Percentiles rank a stretch among this genome's conserved stretches.
These are phyloP conservation scores for Adineta ricciae DNA, from an alignment of 2,888 invertebrate genomes.

Conservation along the genomic window DNA sequence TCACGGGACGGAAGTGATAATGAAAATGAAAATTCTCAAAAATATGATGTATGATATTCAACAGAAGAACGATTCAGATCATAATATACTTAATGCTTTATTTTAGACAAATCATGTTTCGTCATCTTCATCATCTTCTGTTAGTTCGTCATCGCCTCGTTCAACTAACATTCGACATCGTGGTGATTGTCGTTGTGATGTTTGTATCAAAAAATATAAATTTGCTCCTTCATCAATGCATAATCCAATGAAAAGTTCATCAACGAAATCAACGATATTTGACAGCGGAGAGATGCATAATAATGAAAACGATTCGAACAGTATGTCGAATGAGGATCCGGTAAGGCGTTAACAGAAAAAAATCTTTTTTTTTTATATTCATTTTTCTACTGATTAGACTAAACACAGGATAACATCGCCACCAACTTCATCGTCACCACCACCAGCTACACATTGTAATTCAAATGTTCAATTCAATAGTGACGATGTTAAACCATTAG, in stretches of 20 bases:
- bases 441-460: not conserved
- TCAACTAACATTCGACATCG: slow-evolving; percentile 26
- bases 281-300: not conserved
- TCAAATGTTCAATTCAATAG: not conserved
- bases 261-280: not conserved
- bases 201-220: slow-evolving; percentile 33
- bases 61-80: too few species aligned
- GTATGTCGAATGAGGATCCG: not conserved
- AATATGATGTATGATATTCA: not conserved
- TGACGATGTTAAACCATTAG: not conserved
- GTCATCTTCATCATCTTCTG: not conserved
- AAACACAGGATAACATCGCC: not conserved
- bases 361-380: not conserved
- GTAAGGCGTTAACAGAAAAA: not conserved
- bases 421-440: not conserved
- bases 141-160: not conserved
- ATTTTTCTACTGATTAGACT: not conserved
- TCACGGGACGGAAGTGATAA: not conserved
- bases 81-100: not conserved
- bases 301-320: not conserved
- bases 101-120: not conserved
- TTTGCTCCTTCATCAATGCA: not conserved
- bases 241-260: not conserved
- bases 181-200: slow-evolving; percentile 28
- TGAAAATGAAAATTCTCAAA: not conserved